Base-by-base conservation (phyloP, 1,140 invertebrate species). In the Drosophila busckii region DNA sequence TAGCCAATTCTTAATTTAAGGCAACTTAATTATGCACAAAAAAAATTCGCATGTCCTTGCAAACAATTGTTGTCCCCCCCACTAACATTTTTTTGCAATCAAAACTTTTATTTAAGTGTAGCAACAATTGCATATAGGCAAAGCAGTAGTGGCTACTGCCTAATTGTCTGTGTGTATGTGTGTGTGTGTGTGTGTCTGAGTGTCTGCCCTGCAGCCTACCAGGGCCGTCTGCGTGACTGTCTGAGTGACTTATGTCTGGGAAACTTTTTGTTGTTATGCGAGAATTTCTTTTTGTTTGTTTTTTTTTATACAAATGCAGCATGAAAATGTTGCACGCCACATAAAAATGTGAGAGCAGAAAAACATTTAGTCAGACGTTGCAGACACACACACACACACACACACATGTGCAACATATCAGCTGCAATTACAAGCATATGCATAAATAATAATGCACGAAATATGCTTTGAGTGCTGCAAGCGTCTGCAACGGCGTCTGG, bases 161-260 rank as follows among this genome's bases (percentile, higher is more conserved):
- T 82, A 80, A 80, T 80, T 80, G 73, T 80, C 73, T 78, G 67
- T 70, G 53, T 49, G 64, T 40, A 42, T 23, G 49, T 68, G 54
- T 76, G 59, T 76, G 70, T 76, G 70, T n/a, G n/a, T n/a, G n/a
- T n/a, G n/a, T 49, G 64, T 40, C 42, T 23, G 49, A 75, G 54
- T 76, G 59, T 76, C 70, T 76, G 70, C 53, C 50, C 65, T 23
- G 52, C 20, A 41, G 38, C 54, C 52, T 37, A 31, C 42, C 46
- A 32, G 31, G 48, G 64, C 59, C 46, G 31, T 52, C 29, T 44
- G 55, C 40, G 35, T 32, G 55, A 66, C 67, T 80, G 67, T 60
- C 73, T 84, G 80, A 84, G 71, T 84, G 80, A 84, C 78, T 84
- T 84, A 84, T 84, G 78, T 84, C 78, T 84, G 78, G 70, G 64